Conservation (phyloP, 1,140 invertebrate genomes). For the Trichoplusia ni region DNA sequence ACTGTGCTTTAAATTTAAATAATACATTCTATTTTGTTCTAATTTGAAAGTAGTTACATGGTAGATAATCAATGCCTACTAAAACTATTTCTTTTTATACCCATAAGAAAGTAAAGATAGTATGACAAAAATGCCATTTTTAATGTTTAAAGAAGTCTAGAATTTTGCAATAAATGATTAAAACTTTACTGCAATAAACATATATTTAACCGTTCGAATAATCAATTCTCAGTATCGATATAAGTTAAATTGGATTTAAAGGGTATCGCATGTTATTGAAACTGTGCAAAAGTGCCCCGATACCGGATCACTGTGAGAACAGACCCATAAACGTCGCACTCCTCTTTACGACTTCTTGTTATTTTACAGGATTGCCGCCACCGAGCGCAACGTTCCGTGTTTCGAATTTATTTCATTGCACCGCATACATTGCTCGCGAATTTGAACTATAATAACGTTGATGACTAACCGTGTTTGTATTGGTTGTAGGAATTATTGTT, state of each 20-base stretch:
- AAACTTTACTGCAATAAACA: too few relatives aligned
- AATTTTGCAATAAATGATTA: too few relatives aligned
- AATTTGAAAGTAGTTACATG: too few relatives aligned
- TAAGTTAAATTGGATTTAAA: neutral
- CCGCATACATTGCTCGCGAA: conserved; percentile 5
- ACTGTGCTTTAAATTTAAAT: too few relatives aligned
- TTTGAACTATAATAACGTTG: neutral
- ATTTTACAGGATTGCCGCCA: conserved; percentile 32
- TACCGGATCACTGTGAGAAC: conserved; percentile 49
- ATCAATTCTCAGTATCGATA: neutral
- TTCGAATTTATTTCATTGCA: neutral
- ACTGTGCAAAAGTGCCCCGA: conserved; percentile 36
- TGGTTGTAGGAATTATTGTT: neutral
- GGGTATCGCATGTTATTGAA: conserved; percentile 15
- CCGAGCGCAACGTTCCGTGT: conserved; percentile 1
- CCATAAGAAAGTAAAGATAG: too few relatives aligned
- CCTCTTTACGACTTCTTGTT: conserved; percentile 54
- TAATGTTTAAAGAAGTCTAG: too few relatives aligned
- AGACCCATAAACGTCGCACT: conserved; percentile 45
- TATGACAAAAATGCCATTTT: too few relatives aligned
- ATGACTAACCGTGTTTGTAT: too few relatives aligned
- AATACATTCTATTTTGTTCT: too few relatives aligned
- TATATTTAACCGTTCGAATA: neutral
- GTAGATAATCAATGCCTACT: too few relatives aligned
- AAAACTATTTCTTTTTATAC: too few relatives aligned